A percentile compares a stretch with the other conserved stretches of the same genome.
Conservation (phyloP, 2,888 invertebrate species). For the Caenorhabditis angaria region DNA sequence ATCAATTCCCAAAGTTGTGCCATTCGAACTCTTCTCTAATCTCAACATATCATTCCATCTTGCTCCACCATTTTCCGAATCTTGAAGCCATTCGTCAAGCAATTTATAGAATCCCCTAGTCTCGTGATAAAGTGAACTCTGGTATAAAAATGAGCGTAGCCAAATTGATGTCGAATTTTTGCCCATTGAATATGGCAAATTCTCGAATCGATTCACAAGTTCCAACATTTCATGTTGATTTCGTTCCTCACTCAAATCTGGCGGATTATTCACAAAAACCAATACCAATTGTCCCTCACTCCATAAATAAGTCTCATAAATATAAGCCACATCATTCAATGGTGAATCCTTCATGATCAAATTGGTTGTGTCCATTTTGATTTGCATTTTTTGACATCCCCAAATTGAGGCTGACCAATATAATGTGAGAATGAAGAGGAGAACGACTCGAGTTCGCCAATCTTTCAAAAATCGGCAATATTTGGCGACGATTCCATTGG, state of each 20-base stretch:
- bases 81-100: slow-evolving; percentile 58
- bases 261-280: slow-evolving; percentile 61
- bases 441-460: slow-evolving; percentile 40
- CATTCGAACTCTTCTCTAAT: slow-evolving; percentile 38
- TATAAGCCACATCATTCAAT: slow-evolving; percentile 51
- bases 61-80: slow-evolving; percentile 55
- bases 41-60: slow-evolving; percentile 64
- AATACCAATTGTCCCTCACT: slow-evolving; percentile 59
- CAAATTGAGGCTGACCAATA: slow-evolving; percentile 56
- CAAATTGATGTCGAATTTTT: slow-evolving; percentile 64
- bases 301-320: slow-evolving; percentile 60
- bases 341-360: slow-evolving; percentile 57
- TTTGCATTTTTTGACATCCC: slow-evolving; percentile 54
- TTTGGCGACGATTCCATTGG: slow-evolving; percentile 52
- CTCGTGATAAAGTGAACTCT: slow-evolving; percentile 50
- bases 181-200: slow-evolving; percentile 62
- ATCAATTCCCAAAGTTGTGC: slow-evolving; percentile 37
- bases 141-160: slow-evolving; percentile 56
- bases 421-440: slow-evolving; percentile 38
- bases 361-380: slow-evolving; percentile 64
- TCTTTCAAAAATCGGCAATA: slow-evolving; percentile 54
- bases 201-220: slow-evolving; percentile 58
- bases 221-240: slow-evolving; percentile 51
- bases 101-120: slow-evolving; percentile 48
- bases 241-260: slow-evolving; percentile 43